Base-by-base conservation (phyloP, 30 jellyfish, hydroid and myxozoan genomes). In the Mastigias papua region DNA sequence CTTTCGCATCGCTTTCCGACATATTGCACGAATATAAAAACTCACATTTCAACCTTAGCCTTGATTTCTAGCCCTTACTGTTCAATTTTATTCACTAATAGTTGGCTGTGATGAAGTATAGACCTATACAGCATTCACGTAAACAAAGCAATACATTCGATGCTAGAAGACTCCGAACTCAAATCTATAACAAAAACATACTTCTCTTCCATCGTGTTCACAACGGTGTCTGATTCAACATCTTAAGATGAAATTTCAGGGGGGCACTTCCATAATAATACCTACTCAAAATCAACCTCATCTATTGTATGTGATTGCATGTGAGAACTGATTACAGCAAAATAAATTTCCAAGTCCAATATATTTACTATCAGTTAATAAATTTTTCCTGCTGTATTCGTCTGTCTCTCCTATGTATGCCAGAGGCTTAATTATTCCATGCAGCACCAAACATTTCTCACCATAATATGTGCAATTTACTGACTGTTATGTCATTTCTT, bases 241-340 rank as follows among this genome's bases (percentile, higher is more conserved):
- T 82, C 92, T 82, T 82, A 84, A 84, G 93, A 84, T 57, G 88
- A 74, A 84, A 71, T 35, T 5, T 73, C 93, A 84, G 93, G 93
- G 93, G 93, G 93, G 42, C 46, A 20, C 54, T 31, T 26, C 50
- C 26, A 9, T 3, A 37, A 19, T 25, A 54, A 11, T 19, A 54
- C 25, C 7, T 42, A 42, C 54, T 8, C 13, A 15, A 42, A 42
- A 15, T 42, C 54, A 42, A 42, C 54, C 54, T 42, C 13, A 42
- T 42, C 7, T 42, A 4, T 42, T 42, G 13, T 4, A 42, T 42
- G 54, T 15, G 13, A 4, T 42, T 4, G 54, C 54, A 42, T 42
- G n/a, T n/a, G n/a, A n/a, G n/a, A n/a, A n/a, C n/a, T n/a, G n/a
- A n/a, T n/a, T n/a, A n/a, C n/a, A n/a, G n/a, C n/a, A n/a, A n/a